phyloP scores from a whole-genome alignment of 2,113 vertebrate genomes.

The Xiphias gladius region DNA sequence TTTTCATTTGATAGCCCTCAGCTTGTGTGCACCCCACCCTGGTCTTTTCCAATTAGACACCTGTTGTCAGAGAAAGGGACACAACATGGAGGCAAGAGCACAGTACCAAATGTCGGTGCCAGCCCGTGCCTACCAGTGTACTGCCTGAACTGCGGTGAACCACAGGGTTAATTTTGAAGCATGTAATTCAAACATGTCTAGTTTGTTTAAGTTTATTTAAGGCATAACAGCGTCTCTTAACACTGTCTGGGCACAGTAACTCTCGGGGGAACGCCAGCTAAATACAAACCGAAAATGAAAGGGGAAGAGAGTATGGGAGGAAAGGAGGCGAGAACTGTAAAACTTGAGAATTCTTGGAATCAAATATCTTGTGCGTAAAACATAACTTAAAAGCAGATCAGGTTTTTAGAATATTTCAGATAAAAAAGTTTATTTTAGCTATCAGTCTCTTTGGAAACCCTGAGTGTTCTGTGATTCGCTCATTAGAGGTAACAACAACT shows the following conservation, averaged over 20 bases:
- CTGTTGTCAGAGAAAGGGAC: conserved; percentile 64
- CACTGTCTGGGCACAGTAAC: conserved; percentile 48
- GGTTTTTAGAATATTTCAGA: neutral
- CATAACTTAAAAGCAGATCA: neutral
- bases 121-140: conserved; percentile 59
- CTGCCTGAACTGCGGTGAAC: conserved; percentile 70
- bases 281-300: conserved; percentile 48
- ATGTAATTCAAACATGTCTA: conserved; percentile 76
- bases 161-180: conserved; percentile 73
- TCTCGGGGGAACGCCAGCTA: conserved; percentile 45
- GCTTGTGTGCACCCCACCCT: conserved; percentile 60
- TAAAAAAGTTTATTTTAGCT: neutral
- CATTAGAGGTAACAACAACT: conserved; percentile 1
- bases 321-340: conserved; percentile 25
- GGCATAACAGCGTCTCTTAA: conserved; percentile 55
- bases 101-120: conserved; percentile 45
- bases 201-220: conserved; percentile 74
- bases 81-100: conserved; percentile 35
- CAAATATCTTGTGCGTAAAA: conserved; percentile 10
- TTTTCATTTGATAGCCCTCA: conserved; percentile 68
- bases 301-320: conserved; percentile 34
- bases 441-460: neutral
- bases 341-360: conserved; percentile 50
- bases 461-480: neutral
- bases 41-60: conserved; percentile 80